Percentiles rank a stretch among this genome's conserved stretches.
phyloP scores from a whole-genome alignment of 2,113 vertebrate genomes.

The Cnemophilus loriae region DNA sequence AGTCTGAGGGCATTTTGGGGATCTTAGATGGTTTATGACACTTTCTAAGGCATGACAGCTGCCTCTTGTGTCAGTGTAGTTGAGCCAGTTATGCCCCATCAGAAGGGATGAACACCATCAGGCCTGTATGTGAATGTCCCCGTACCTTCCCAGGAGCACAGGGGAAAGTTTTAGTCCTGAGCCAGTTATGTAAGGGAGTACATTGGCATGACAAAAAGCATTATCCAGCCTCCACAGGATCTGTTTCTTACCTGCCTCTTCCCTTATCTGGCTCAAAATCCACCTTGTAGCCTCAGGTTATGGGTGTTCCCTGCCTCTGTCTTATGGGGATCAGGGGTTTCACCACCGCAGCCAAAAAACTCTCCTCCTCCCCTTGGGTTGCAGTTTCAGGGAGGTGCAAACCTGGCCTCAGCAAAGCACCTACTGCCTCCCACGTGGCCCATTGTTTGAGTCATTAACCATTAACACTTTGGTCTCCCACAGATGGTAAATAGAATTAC shows the following conservation, averaged over 20 bases:
- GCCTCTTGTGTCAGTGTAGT: background rate
- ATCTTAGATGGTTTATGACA: background rate
- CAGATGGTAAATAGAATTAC: background rate
- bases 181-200: background rate
- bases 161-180: background rate
- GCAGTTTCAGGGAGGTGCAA: rapidly evolving
- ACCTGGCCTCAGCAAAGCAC: background rate
- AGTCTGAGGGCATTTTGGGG: background rate
- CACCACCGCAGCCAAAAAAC: rapidly evolving
- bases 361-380: background rate
- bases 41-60: background rate
- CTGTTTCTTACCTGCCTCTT: rapidly evolving
- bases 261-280: background rate
- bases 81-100: background rate
- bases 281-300: background rate
- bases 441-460: background rate
- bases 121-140: background rate
- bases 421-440: background rate
- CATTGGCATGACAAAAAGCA: background rate
- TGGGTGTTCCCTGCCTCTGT: background rate
- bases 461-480: background rate
- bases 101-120: background rate
- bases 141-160: background rate
- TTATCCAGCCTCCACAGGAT: rapidly evolving
- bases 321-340: rapidly evolving